Percentiles rank a stretch among this genome's conserved stretches.
phyloP scores from a whole-genome alignment of 2,797 vertebrate species.

The Halcyon chelicuti region DNA sequence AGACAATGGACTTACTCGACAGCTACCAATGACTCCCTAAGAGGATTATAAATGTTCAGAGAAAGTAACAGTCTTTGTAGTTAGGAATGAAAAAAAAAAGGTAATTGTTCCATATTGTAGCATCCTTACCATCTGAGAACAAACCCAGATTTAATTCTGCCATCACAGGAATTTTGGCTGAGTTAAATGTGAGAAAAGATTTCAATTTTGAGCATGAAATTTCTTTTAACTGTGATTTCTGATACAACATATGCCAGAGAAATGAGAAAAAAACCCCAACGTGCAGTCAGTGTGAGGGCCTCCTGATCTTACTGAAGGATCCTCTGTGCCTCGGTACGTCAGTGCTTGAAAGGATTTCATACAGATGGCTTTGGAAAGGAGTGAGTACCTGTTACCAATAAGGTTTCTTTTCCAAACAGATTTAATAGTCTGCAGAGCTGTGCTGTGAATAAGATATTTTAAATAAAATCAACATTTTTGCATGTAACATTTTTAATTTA shows the following conservation, averaged over 20 bases:
- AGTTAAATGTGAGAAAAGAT: slow-evolving; percentile 57
- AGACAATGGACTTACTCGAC: slow-evolving; percentile 4
- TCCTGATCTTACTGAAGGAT: background rate
- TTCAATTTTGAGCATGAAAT: slow-evolving; percentile 50
- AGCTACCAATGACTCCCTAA: background rate
- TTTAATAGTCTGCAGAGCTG: background rate
- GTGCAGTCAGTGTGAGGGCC: background rate
- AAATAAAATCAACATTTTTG: background rate
- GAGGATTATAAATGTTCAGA: slow-evolving; percentile 17
- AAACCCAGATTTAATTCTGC: slow-evolving; percentile 50
- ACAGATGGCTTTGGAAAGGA: slow-evolving; percentile 6
- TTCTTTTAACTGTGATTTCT: slow-evolving; percentile 52
- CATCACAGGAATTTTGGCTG: slow-evolving; percentile 59
- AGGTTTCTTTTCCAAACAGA: slow-evolving; percentile 31
- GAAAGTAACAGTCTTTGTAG: slow-evolving; percentile 32
- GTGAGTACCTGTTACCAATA: background rate
- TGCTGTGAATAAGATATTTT: slow-evolving; percentile 1
- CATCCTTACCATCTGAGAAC: slow-evolving; percentile 47
- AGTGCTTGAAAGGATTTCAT: background rate
- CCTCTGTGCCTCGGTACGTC: background rate
- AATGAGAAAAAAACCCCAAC: background rate
- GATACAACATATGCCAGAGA: slow-evolving; percentile 51
- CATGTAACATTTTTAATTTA: background rate
- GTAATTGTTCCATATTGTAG: slow-evolving; percentile 45
- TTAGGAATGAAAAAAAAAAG: background rate